phyloP scores from a whole-genome alignment of 2,797 vertebrate genomes.

The Chiloscyllium punctatum region DNA sequence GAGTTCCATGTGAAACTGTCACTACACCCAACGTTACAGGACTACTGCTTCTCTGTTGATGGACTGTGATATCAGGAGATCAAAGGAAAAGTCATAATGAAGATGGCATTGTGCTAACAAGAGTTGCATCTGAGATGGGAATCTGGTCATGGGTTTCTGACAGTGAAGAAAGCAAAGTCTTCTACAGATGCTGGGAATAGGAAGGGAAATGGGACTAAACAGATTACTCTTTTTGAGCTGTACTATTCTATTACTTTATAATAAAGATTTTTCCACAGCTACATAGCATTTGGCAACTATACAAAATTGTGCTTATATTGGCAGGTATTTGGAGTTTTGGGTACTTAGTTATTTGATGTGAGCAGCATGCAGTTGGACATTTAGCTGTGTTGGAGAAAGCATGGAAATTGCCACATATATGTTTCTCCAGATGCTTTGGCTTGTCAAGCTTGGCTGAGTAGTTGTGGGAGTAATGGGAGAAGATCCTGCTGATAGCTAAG shows the following conservation, averaged over 20 bases:
- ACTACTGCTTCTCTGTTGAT: neutral
- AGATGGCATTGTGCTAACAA: neutral
- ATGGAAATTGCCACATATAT: neutral
- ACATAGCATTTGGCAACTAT: neutral
- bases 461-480: neutral
- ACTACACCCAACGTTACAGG: neutral
- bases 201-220: neutral
- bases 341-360: neutral
- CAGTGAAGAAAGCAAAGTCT: neutral
- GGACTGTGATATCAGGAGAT: neutral
- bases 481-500: neutral
- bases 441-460: neutral
- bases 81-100: slow-evolving; percentile 1
- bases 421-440: neutral
- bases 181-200: neutral
- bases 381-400: neutral
- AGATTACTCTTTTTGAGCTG: neutral
- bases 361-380: neutral
- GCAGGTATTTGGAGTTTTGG: neutral
- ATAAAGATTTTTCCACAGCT: neutral
- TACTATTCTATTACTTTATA: neutral
- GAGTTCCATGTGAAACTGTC: neutral
- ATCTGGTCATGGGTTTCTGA: neutral
- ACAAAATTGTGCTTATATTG: neutral
- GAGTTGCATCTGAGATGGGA: neutral